phyloP scores from a whole-genome alignment of 1,140 invertebrate genomes.

The Aplysia californica region DNA sequence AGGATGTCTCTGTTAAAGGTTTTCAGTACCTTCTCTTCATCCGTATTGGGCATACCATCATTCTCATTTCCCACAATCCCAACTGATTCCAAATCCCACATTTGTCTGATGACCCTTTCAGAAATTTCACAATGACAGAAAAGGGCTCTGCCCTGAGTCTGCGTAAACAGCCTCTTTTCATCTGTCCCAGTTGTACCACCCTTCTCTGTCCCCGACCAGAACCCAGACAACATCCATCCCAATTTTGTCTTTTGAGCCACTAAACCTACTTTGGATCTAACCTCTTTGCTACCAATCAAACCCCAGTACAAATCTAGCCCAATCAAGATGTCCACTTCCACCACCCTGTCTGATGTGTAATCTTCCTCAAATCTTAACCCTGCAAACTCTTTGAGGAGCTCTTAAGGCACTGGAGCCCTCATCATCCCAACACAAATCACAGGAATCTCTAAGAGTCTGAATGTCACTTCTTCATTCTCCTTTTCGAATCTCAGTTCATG shows the following conservation, averaged over 20 bases:
- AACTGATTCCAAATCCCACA: too few species aligned
- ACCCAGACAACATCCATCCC: neutral
- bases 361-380: neutral
- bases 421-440: neutral
- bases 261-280: neutral
- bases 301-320: neutral
- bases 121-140: too few species aligned
- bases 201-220: neutral
- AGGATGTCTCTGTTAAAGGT: neutral
- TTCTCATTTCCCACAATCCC: too few species aligned
- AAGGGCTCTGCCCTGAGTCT: too few species aligned
- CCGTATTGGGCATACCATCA: too few species aligned
- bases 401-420: neutral
- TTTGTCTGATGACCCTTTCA: too few species aligned
- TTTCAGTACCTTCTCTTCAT: neutral
- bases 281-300: neutral
- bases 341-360: neutral
- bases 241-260: slow-evolving; percentile 6
- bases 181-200: neutral
- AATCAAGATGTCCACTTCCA: neutral
- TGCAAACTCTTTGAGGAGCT: neutral
- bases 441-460: neutral
- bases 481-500: neutral
- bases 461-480: neutral
- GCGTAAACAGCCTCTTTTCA: neutral